Conservation (phyloP, 2,113 vertebrate species). For the Macroglossus sobrinus region DNA sequence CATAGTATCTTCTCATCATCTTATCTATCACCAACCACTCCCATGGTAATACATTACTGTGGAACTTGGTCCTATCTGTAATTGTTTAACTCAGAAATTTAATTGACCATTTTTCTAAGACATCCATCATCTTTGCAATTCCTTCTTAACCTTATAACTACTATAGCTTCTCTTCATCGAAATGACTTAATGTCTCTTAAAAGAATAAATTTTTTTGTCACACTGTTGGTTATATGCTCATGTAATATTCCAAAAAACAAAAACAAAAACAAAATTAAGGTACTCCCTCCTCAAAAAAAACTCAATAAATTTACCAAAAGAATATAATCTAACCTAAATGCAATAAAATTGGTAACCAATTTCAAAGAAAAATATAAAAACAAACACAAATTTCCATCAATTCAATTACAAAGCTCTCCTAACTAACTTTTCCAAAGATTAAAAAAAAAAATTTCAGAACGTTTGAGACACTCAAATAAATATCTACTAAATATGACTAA, state of each 20-base stretch:
- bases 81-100: neutral
- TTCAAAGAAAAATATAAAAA: neutral
- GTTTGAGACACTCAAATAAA: neutral
- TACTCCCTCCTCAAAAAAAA: neutral
- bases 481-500: neutral
- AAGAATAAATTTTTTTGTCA: neutral
- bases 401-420: neutral
- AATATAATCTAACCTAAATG: neutral
- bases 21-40: neutral
- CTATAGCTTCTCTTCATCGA: neutral
- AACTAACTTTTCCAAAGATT: neutral
- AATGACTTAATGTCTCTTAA: neutral
- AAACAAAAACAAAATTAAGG: neutral
- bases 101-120: neutral
- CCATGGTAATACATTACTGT: neutral
- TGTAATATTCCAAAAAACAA: neutral
- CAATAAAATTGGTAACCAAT: neutral
- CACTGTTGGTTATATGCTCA: neutral
- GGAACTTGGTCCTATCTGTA: neutral
- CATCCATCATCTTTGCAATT: neutral
- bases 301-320: neutral
- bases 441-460: neutral
- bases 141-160: neutral
- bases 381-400: neutral
- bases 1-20: neutral